Evolutionary conservation across 1,140 invertebrate species (phyloP), one percentile per base, ranked within the genome.

Genomic region (Zaprionus lachaisei): DNA sequence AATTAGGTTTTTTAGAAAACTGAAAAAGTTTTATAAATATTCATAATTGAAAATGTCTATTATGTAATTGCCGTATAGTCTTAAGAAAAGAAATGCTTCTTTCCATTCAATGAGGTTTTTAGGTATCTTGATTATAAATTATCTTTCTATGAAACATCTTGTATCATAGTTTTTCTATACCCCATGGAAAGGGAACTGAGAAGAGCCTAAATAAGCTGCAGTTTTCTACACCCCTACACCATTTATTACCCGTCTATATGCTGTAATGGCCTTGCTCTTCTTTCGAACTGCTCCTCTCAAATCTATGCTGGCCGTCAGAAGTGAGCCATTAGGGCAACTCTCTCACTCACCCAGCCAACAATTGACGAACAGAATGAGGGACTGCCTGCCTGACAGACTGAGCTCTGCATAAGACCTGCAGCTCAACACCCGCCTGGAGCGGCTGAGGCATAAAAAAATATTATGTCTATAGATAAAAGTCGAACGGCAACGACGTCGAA

Each of bases 401-500:
- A 75, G 60, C 66, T 47, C 58, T 34, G 72, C 67, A 71, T 71
- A 60, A 74, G 62, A 41, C 66, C 72, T 37, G 20, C 49, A 49
- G 65, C 65, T 70, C 51, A 70, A 72, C 60, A 71, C 55, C 44
- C 73, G 68, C 73, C 68, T 65, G 34, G 6, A 41, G 72, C 72
- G n/a, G 54, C 54, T 57, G 15, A 63, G 63, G 67, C 85, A 84
- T 79, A 89, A 79, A 90, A 90, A 77, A 89, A 77, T 89, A 81
- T 90, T 89, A 85, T 89, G 85, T 90, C 81, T 90, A 89, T 90
- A 84, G 84, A 87, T 87, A 87, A 87, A 87, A 89, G 84, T 83
- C 84, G 74, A 89, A 83, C 73, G 83, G 74, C 73, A 79, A 74
- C 67, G 84, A 78, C 73, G 63, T 68, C 56, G 77, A 72, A 55